Percentiles rank a stretch among this genome's conserved stretches.
phyloP scores from a whole-genome alignment of 2,113 vertebrate species.

The Plotosus lineatus region DNA sequence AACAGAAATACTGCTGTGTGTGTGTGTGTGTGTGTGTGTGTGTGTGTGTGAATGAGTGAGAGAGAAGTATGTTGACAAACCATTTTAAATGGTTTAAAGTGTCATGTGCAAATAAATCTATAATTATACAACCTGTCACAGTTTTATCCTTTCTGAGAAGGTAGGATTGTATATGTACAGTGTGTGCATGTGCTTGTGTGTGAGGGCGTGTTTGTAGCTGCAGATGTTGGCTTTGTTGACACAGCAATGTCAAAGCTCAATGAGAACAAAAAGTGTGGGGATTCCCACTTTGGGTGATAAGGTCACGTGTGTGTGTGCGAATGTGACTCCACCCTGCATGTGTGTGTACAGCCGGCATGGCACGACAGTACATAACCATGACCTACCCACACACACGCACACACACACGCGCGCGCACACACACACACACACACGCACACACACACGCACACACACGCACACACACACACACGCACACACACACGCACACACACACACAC shows the following conservation, averaged over 20 bases:
- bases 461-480: no score
- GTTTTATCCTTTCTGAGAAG: background rate
- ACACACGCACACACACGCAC: background rate
- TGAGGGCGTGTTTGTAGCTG: background rate
- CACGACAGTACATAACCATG: background rate
- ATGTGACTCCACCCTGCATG: background rate
- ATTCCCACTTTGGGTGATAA: constrained; percentile 40
- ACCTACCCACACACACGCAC: background rate
- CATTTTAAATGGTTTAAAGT: background rate
- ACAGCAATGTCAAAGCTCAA: constrained; percentile 11
- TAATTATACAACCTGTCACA: background rate
- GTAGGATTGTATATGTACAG: background rate
- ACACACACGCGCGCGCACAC: background rate
- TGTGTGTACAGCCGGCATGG: constrained; percentile 12
- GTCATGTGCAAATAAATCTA: background rate
- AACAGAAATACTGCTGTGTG: background rate
- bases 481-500: no score
- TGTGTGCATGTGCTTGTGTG: background rate
- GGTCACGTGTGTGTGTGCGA: constrained; percentile 35
- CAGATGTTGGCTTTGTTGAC: background rate
- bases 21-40: constrained; percentile 5
- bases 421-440: background rate
- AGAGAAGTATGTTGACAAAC: background rate
- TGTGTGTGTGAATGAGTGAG: background rate
- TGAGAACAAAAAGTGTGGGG: constrained; percentile 50